Percentiles rank a stretch among this genome's conserved stretches.
These are phyloP conservation scores for Neolamprologus caudopunctatus DNA, from an alignment of 2,113 vertebrate genomes.

Conservation along the genomic window DNA sequence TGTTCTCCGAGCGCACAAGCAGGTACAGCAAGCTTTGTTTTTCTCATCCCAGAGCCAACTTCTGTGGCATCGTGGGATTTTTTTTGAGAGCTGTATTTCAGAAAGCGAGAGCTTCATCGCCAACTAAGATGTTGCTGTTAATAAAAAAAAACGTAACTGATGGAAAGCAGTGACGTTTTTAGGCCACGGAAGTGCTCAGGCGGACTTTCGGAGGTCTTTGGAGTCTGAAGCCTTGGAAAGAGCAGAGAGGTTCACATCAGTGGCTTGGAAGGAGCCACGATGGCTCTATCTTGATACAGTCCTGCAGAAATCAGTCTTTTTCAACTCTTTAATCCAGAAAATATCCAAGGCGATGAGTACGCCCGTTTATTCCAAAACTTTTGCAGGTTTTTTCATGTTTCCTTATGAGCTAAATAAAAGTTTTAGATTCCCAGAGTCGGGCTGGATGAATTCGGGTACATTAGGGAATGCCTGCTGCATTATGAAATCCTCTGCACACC, in stretches of 20 bases:
- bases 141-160: not conserved
- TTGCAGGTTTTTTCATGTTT: not conserved
- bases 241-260: not conserved
- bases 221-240: not conserved
- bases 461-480: conserved; percentile 6
- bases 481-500: not conserved
- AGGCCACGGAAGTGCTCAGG: not conserved
- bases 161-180: not conserved
- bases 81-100: not conserved
- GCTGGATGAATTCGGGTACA: not conserved
- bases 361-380: not conserved
- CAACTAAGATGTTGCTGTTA: not conserved
- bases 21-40: not conserved
- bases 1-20: conserved; percentile 60
- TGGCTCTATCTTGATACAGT: not conserved
- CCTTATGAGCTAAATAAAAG: not conserved
- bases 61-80: not conserved
- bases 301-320: not conserved
- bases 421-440: not conserved
- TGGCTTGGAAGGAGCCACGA: not conserved
- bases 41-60: not conserved
- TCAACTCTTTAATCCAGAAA: not conserved
- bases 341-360: not conserved
- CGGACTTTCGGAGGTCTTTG: not conserved
- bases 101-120: not conserved